Conservation (phyloP, 2,797 vertebrate genomes). For the Heliangelus exortis region DNA sequence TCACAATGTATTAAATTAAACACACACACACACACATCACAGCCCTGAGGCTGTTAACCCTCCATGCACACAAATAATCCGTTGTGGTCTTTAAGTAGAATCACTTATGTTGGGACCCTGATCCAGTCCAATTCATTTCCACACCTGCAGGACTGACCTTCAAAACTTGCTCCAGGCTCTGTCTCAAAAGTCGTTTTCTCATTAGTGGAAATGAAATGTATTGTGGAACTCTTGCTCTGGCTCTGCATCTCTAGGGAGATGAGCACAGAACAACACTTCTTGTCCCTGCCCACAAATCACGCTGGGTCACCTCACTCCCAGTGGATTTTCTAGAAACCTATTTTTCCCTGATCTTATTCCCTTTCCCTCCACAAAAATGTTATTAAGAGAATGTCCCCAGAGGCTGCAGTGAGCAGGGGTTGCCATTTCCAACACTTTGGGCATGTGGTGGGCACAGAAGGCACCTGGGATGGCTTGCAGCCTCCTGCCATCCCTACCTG, state of each 20-base stretch:
- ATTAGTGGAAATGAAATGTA: background rate
- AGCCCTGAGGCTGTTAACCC: background rate
- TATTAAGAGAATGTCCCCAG: background rate
- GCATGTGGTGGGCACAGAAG: background rate
- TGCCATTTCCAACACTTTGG: background rate
- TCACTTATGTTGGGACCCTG: background rate
- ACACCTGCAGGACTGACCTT: slow-evolving; percentile 44
- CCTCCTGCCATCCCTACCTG: background rate
- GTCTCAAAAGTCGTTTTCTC: slow-evolving; percentile 25
- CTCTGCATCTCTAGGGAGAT: background rate
- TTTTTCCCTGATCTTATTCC: background rate
- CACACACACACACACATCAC: background rate
- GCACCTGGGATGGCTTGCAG: background rate
- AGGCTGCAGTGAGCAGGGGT: background rate
- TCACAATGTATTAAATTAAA: slow-evolving; percentile 15
- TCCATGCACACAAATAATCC: background rate
- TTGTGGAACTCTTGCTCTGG: background rate
- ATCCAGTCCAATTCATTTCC: slow-evolving; percentile 1
- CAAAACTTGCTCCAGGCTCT: slow-evolving; percentile 42
- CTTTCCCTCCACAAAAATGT: fast-evolving
- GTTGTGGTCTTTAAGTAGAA: background rate
- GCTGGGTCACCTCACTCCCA: background rate
- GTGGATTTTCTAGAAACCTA: background rate
- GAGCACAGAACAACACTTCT: background rate
- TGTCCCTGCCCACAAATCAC: background rate